Conservation (phyloP, 2,797 vertebrate species). For the Poecile montanus region DNA sequence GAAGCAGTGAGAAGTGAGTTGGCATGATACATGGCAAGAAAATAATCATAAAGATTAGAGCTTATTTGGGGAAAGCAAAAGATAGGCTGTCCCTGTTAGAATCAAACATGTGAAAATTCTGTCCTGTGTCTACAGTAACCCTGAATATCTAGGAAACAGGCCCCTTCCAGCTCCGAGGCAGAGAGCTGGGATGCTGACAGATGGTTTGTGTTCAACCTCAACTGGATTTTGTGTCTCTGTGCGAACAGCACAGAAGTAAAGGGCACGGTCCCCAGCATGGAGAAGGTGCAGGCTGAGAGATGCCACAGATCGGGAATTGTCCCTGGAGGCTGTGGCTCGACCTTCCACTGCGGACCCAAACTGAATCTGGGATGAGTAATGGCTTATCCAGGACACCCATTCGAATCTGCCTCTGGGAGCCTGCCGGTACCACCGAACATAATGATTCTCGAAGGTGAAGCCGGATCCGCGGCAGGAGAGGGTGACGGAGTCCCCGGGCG, state of each 20-base stretch:
- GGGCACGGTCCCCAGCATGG: not conserved
- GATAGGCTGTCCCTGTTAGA: not conserved
- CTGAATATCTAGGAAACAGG: not conserved
- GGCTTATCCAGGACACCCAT: not conserved
- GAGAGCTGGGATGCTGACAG: not conserved
- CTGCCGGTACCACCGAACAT: not conserved
- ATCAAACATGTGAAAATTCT: not conserved
- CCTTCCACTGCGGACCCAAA: not conserved
- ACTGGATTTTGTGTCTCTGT: not conserved
- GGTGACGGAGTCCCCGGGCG: not conserved
- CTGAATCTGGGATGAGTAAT: not conserved
- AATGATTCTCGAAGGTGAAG: accelerated
- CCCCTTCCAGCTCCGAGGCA: not conserved
- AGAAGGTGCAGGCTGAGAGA: not conserved
- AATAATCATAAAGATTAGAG: not conserved
- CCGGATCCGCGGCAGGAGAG: not conserved
- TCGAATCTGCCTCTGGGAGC: not conserved
- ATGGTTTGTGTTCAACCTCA: not conserved
- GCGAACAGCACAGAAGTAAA: not conserved
- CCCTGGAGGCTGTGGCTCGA: not conserved
- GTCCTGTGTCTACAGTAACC: not conserved
- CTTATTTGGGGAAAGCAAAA: not conserved
- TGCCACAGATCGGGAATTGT: not conserved
- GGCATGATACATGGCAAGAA: not conserved
- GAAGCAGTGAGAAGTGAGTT: not conserved